phyloP scores from a whole-genome alignment of 2,888 invertebrate genomes.

The Synanthedon tipuliformis region DNA sequence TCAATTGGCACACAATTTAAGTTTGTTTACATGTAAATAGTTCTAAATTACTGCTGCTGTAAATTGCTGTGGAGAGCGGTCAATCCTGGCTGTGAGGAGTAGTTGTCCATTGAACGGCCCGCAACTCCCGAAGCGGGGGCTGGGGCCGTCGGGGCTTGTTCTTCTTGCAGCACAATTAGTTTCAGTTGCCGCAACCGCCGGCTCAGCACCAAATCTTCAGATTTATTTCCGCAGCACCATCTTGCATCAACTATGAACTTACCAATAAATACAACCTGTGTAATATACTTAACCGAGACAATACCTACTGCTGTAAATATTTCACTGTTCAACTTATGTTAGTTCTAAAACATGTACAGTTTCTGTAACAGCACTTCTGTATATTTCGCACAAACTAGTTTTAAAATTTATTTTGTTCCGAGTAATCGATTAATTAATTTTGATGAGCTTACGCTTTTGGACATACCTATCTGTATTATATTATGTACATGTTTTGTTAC shows the following conservation, averaged over 20 bases:
- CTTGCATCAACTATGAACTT: conserved; percentile 66
- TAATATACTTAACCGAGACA: conserved; percentile 58
- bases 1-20: conserved; percentile 67
- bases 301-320: conserved; percentile 66
- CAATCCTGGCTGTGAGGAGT: conserved; percentile 69
- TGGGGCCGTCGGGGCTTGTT: conserved; percentile 64
- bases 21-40: conserved; percentile 66
- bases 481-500: conserved; percentile 72
- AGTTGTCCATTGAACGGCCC: conserved; percentile 61
- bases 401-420: conserved; percentile 63
- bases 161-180: conserved; percentile 79
- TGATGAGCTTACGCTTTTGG: conserved; percentile 69
- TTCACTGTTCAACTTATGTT: conserved; percentile 67
- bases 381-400: conserved; percentile 70
- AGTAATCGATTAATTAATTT: conserved; percentile 57
- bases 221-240: conserved; percentile 71
- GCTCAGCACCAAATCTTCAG: conserved; percentile 63
- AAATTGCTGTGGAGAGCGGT: conserved; percentile 62
- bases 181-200: conserved; percentile 75
- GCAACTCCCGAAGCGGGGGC: conserved; percentile 10
- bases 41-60: conserved; percentile 68
- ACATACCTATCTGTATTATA: conserved; percentile 62
- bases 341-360: conserved; percentile 73
- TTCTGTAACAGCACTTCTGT: conserved; percentile 69
- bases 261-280: conserved; percentile 61